Percentiles rank a stretch among this genome's conserved stretches.
These are phyloP conservation scores for Aleiodes leptofemur DNA, from an alignment of 2,888 invertebrate species.

Conservation along the genomic window DNA sequence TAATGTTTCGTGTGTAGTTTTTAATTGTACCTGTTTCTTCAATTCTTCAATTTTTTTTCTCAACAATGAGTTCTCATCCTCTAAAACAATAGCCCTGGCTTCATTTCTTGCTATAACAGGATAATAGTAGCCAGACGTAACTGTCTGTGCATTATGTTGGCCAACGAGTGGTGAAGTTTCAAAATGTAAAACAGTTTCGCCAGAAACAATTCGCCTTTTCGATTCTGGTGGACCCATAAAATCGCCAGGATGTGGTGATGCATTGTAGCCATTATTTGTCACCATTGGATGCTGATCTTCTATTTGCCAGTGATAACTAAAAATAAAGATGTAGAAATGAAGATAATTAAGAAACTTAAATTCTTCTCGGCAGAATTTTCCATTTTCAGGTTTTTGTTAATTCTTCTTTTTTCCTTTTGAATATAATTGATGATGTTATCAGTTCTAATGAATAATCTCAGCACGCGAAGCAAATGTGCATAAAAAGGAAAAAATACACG, in stretches of 20 bases:
- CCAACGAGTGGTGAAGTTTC: conserved; percentile 70
- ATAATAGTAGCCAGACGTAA: conserved; percentile 70
- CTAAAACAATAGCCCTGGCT: conserved; percentile 76
- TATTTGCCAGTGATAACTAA: conserved; percentile 70
- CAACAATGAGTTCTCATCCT: conserved; percentile 83
- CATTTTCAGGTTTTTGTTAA: background rate
- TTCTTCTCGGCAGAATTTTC: background rate
- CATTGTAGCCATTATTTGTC: conserved; percentile 65
- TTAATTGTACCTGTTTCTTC: conserved; percentile 80
- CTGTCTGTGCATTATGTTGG: conserved; percentile 68
- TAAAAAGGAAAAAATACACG: conserved; percentile 17
- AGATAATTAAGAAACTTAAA: background rate
- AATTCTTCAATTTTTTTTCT: conserved; percentile 83
- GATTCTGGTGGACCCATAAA: conserved; percentile 71
- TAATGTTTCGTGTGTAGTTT: conserved; percentile 55
- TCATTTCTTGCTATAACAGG: conserved; percentile 72
- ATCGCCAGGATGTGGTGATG: conserved; percentile 68
- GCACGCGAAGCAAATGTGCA: background rate
- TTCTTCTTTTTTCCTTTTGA: background rate
- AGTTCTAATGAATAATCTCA: background rate
- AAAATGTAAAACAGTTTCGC: conserved; percentile 70
- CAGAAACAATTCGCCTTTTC: conserved; percentile 69
- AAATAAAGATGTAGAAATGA: conserved; percentile 1
- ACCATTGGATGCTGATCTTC: conserved; percentile 69
- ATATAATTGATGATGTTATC: background rate